Conservation (phyloP, 2,888 invertebrate genomes). For the Theodoxus fluviatilis region DNA sequence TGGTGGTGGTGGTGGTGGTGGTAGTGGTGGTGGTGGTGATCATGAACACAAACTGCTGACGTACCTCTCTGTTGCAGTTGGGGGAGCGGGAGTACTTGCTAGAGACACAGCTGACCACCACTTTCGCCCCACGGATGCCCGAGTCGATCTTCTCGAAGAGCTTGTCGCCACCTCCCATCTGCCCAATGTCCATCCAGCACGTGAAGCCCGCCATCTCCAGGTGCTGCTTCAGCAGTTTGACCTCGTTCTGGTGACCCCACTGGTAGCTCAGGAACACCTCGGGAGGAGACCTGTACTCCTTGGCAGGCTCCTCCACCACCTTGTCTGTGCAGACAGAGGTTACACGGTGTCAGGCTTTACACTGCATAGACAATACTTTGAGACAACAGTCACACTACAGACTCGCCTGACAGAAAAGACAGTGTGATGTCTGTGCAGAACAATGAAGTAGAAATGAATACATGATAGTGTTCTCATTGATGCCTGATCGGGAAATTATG, state of each 20-base stretch:
- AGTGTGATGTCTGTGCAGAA: too few relatives aligned
- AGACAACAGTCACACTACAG: too few relatives aligned
- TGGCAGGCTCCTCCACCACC: constrained; percentile 42
- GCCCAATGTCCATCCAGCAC: constrained; percentile 64
- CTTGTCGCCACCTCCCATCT: constrained; percentile 65
- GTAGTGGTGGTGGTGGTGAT: background rate
- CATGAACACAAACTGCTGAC: background rate
- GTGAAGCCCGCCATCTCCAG: constrained; percentile 58
- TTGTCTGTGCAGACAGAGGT: constrained; percentile 38
- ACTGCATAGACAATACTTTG: too few relatives aligned
- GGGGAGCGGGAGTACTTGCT: constrained; percentile 61
- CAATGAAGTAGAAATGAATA: too few relatives aligned
- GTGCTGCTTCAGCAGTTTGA: constrained; percentile 55
- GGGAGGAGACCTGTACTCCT: constrained; percentile 38
- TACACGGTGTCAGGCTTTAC: too few relatives aligned
- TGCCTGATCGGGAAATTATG: too few relatives aligned
- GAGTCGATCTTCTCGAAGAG: constrained; percentile 60
- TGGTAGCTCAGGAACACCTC: constrained; percentile 58
- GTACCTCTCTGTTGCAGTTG: constrained; percentile 63
- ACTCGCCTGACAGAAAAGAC: too few relatives aligned
- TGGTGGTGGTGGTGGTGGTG: background rate
- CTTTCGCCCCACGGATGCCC: constrained; percentile 57
- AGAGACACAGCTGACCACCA: constrained; percentile 55
- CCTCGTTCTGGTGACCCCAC: constrained; percentile 61
- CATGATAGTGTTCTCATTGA: too few relatives aligned